A percentile compares a stretch with the other conserved stretches of the same genome.
These are phyloP conservation scores for Patella caerulea DNA, from an alignment of 2,888 invertebrate genomes.

Conservation along the genomic window DNA sequence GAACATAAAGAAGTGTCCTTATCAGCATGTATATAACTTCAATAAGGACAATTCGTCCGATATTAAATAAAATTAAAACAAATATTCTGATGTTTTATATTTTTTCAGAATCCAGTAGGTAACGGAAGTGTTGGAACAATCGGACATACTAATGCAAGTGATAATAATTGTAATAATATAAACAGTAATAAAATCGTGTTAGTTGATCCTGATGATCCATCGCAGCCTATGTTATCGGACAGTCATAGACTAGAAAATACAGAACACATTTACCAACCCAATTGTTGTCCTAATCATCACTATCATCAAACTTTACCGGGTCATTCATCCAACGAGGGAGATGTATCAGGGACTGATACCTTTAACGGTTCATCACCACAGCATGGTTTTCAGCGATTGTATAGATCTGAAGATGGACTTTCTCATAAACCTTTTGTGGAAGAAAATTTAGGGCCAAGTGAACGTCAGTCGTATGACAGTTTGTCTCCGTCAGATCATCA, in stretches of 20 bases:
- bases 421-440: not conserved
- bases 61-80: not conserved
- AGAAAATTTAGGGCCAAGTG: not conserved
- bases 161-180: constrained; percentile 60
- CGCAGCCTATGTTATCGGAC: not conserved
- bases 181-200: constrained; percentile 45
- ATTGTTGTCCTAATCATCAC: constrained; percentile 4
- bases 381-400: not conserved
- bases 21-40: too few relatives aligned
- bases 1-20: too few relatives aligned
- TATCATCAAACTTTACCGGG: constrained; percentile 9
- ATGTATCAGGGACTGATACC: not conserved
- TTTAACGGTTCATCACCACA: not conserved
- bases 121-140: not conserved
- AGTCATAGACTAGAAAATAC: not conserved
- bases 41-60: too few relatives aligned
- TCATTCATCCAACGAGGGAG: not conserved
- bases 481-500: constrained; percentile 19
- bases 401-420: not conserved
- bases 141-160: constrained; percentile 49
- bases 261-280: not conserved
- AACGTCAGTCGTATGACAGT: constrained; percentile 14
- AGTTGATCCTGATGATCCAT: not conserved
- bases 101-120: constrained; percentile 1
- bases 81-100: not conserved